Evolutionary conservation across 2,797 vertebrate genomes (phyloP).

Genomic region (Tympanoctomys barrerae): DNA sequence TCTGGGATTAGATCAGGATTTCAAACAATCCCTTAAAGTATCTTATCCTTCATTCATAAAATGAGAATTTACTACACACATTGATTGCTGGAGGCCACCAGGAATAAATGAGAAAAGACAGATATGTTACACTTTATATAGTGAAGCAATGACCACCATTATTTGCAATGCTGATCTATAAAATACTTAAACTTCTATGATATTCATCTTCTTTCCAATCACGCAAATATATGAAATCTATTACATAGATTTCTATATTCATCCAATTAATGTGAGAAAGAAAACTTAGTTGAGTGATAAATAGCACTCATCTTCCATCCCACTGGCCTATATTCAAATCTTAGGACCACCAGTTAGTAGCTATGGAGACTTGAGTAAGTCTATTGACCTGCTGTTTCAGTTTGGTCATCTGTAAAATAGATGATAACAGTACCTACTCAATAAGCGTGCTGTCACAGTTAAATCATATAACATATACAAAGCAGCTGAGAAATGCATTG

Average conservation of each 20-base stretch:
- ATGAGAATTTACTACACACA: neutral
- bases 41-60: constrained; percentile 38
- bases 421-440: neutral
- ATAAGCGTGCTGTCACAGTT: neutral
- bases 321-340: neutral
- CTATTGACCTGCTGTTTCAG: neutral
- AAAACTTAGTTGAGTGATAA: neutral
- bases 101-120: neutral
- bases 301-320: neutral
- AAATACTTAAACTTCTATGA: constrained; percentile 14
- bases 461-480: neutral
- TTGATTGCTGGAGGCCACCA: neutral
- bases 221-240: neutral
- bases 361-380: neutral
- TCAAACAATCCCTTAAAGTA: neutral
- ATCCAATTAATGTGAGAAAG: constrained; percentile 18
- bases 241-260: neutral
- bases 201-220: neutral
- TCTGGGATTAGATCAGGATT: neutral
- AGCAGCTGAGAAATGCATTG: neutral
- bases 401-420: constrained; percentile 8
- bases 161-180: neutral
- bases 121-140: neutral
- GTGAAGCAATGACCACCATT: neutral
- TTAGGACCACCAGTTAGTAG: neutral